A percentile compares a stretch with the other conserved stretches of the same genome.
These are phyloP conservation scores for Heliopora coerulea DNA, from an alignment of 92 coral and sea anemone species.

Conservation along the genomic window DNA sequence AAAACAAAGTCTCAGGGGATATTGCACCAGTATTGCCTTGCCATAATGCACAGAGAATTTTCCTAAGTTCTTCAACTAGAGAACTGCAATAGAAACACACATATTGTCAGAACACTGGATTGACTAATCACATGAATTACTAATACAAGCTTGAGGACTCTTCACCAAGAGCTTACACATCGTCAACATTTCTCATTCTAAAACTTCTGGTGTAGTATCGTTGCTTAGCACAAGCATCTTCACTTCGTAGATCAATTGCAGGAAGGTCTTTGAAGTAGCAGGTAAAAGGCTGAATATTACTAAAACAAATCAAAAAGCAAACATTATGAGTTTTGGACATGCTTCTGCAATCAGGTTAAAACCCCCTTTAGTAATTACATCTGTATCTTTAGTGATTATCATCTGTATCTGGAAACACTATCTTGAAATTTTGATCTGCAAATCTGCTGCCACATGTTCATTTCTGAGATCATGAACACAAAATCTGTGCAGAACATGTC, in stretches of 20 bases:
- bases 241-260: conserved; percentile 89
- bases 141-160: background rate
- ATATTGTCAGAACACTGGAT: too few species aligned
- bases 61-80: conserved; percentile 90
- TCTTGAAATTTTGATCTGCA: too few species aligned
- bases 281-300: conserved; percentile 94
- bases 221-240: conserved; percentile 75
- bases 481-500: too few species aligned
- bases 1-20: conserved; percentile 93
- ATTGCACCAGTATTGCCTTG: conserved; percentile 87
- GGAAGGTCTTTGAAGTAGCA: conserved; percentile 98
- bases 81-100: conserved; percentile 54
- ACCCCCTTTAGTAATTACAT: too few species aligned
- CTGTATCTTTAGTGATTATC: too few species aligned
- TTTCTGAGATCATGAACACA: too few species aligned
- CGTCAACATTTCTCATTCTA: conserved; percentile 73
- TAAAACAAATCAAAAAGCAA: conserved; percentile 26
- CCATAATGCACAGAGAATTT: conserved; percentile 95
- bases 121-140: background rate
- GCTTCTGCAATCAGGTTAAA: too few species aligned
- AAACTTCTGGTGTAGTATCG: conserved; percentile 89
- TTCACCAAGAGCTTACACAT: conserved; percentile 74
- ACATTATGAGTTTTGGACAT: too few species aligned
- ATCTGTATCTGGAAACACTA: too few species aligned
- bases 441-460: background rate